phyloP scores from a whole-genome alignment of 2,888 invertebrate genomes.

The Sussaba pulchella region DNA sequence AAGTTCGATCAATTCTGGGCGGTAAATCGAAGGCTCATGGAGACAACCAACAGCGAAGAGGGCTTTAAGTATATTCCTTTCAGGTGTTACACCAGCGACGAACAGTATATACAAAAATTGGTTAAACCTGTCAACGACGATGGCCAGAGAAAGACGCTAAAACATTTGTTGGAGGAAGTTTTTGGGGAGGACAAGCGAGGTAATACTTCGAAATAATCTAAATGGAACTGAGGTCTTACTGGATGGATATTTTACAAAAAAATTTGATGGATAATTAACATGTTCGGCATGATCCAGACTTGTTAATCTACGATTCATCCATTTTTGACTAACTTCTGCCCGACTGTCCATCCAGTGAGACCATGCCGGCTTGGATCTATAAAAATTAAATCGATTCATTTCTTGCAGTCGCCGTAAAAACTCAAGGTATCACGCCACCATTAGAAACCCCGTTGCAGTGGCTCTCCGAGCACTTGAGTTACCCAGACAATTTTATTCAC shows the following conservation, averaged over 20 bases:
- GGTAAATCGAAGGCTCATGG: slow-evolving; percentile 98
- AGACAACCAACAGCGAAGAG: slow-evolving; percentile 91
- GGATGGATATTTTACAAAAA: no score
- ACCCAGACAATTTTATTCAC: slow-evolving; percentile 99
- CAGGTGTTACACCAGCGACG: slow-evolving; percentile 90
- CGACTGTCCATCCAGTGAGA: no score
- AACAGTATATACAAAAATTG: slow-evolving; percentile 90
- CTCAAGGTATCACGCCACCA: slow-evolving; percentile 96
- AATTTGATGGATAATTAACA: no score
- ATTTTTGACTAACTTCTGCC: no score
- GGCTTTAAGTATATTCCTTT: slow-evolving; percentile 96
- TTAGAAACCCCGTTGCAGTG: slow-evolving; percentile 96
- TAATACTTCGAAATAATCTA: background rate
- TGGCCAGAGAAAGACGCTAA: slow-evolving; percentile 90
- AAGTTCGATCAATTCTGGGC: slow-evolving; percentile 99
- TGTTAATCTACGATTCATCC: no score
- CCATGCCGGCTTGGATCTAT: no score
- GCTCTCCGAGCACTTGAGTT: slow-evolving; percentile 98
- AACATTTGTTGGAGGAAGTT: slow-evolving; percentile 89
- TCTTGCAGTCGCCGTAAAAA: slow-evolving; percentile 90
- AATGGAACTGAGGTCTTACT: background rate
- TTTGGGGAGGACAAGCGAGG: slow-evolving; percentile 85
- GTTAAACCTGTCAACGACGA: slow-evolving; percentile 91
- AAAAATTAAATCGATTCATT: background rate
- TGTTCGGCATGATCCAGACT: no score